These are phyloP conservation scores for Scarus forsteni DNA, from an alignment of 2,797 vertebrate genomes.

Conservation along the genomic window DNA sequence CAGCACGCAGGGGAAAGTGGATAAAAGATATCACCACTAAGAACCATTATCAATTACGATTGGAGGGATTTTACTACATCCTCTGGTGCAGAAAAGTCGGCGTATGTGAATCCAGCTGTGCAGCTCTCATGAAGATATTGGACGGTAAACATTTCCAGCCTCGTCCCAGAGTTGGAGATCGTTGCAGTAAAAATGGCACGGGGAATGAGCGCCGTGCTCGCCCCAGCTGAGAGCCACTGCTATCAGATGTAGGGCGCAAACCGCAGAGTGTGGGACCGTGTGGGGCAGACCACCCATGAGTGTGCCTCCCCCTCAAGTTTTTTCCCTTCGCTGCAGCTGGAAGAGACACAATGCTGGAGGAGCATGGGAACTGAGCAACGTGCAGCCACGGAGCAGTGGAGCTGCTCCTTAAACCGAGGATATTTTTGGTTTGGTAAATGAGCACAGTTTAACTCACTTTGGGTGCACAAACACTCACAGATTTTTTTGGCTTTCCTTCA, in stretches of 20 bases:
- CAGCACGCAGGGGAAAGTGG: slow-evolving; percentile 49
- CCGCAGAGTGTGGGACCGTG: slow-evolving; percentile 82
- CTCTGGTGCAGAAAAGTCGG: slow-evolving; percentile 14
- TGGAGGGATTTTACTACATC: slow-evolving; percentile 41
- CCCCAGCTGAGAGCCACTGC: slow-evolving; percentile 81
- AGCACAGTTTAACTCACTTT: slow-evolving; percentile 50
- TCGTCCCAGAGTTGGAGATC: slow-evolving; percentile 42
- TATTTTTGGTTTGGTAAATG: slow-evolving; percentile 64
- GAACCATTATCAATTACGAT: slow-evolving; percentile 47
- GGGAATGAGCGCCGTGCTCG: slow-evolving; percentile 67
- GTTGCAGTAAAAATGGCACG: slow-evolving; percentile 71
- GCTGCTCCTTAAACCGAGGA: slow-evolving; percentile 49
- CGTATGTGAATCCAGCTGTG: slow-evolving; percentile 40
- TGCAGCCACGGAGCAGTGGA: slow-evolving; percentile 51
- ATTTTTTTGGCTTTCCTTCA: slow-evolving; percentile 30
- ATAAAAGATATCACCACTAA: slow-evolving; percentile 53
- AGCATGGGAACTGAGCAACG: slow-evolving; percentile 78
- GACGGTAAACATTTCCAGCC: slow-evolving; percentile 68
- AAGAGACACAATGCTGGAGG: slow-evolving; percentile 74
- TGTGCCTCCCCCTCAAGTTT: slow-evolving; percentile 43
- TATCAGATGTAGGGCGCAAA: slow-evolving; percentile 84
- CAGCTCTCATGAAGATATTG: slow-evolving; percentile 59
- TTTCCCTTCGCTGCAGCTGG: slow-evolving; percentile 77
- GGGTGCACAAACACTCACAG: slow-evolving; percentile 8
- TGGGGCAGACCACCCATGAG: slow-evolving; percentile 85